A percentile compares a stretch with the other conserved stretches of the same genome.
Conservation (phyloP, 1,140 invertebrate species). For the Apis mellifera region DNA sequence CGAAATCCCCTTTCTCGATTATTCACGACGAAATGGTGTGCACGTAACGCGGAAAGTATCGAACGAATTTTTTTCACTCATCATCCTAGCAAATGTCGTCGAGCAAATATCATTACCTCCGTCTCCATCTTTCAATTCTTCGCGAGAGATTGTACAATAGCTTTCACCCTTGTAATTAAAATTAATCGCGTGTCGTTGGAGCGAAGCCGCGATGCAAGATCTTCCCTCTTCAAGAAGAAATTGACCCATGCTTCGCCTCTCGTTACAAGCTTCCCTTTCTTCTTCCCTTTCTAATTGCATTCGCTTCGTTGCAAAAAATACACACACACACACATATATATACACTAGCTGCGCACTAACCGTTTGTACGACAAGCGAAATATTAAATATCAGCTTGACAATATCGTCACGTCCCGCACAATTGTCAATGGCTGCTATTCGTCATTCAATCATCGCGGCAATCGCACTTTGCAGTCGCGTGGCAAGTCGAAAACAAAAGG, state of each 20-base stretch:
- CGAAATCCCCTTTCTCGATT: neutral
- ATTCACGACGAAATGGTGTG: neutral
- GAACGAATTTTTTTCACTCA: neutral
- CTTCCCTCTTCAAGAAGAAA: neutral
- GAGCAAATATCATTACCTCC: neutral
- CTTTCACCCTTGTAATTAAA: conserved; percentile 43
- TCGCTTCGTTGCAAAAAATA: neutral
- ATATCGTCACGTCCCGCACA: neutral
- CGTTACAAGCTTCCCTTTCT: neutral
- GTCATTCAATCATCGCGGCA: neutral
- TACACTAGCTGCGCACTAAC: too few relatives aligned
- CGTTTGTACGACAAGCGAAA: neutral
- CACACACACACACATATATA: too few relatives aligned
- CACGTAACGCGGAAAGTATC: too few relatives aligned
- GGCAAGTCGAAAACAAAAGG: neutral
- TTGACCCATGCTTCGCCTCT: conserved; percentile 37
- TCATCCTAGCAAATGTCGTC: neutral
- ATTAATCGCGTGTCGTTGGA: conserved; percentile 51
- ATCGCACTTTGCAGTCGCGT: neutral
- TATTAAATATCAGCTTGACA: neutral
- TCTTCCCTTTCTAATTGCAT: neutral
- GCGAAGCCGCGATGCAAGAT: neutral
- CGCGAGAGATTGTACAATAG: neutral
- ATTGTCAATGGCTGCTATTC: neutral
- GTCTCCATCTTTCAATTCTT: neutral